A percentile compares a stretch with the other conserved stretches of the same genome.
phyloP scores from a whole-genome alignment of 2,797 vertebrate species.

The Fistularia tabacaria region DNA sequence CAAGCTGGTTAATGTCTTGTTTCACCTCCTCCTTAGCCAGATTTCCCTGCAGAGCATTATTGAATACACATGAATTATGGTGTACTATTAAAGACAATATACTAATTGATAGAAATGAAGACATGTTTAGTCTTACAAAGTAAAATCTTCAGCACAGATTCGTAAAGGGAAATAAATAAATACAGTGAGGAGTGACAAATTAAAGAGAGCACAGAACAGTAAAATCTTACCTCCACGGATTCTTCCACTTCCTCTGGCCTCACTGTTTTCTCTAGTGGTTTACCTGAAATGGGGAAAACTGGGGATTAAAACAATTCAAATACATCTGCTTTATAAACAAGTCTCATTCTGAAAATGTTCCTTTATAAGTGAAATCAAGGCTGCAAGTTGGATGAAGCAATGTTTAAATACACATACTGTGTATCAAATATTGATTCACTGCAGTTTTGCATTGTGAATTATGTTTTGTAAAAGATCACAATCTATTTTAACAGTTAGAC shows the following conservation, averaged over 20 bases:
- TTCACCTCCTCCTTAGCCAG: slow-evolving; percentile 9
- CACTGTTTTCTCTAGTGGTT: slow-evolving; percentile 62
- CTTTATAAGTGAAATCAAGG: not conserved
- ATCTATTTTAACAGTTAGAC: no score
- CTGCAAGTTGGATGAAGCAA: no score
- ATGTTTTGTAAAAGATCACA: no score
- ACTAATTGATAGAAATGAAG: no score
- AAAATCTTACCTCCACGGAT: slow-evolving; percentile 52
- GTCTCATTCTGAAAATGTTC: not conserved
- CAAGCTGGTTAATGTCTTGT: slow-evolving; percentile 14
- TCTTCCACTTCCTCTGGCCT: slow-evolving; percentile 58
- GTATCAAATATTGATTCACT: no score
- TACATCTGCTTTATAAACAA: not conserved
- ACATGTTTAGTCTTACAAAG: no score
- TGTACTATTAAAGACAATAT: no score
- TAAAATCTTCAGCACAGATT: not conserved
- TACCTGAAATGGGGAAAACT: slow-evolving; percentile 38
- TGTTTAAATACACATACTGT: no score
- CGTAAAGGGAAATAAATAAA: not conserved
- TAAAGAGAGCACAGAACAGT: not conserved
- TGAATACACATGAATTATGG: not conserved
- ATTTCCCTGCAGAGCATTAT: slow-evolving; percentile 25
- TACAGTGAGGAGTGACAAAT: not conserved
- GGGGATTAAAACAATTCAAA: not conserved
- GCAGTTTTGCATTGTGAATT: no score